Evolutionary conservation across 1,140 invertebrate genomes (phyloP), one percentile per base, ranked within the genome.

Genomic region (Drosophila erecta): DNA sequence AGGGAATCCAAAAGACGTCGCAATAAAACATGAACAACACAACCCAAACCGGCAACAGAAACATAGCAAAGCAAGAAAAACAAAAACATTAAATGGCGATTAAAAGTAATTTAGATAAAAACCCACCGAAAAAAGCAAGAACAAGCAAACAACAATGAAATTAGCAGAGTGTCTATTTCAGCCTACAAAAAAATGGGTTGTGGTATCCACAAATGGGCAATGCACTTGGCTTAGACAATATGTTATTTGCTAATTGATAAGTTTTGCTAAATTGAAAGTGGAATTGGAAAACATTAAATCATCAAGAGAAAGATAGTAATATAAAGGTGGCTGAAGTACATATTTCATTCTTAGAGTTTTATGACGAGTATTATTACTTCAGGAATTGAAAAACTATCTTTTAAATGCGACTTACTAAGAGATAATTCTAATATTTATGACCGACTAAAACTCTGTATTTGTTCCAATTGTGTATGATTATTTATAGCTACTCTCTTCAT

Each of bases 31-130:
- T 55, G 59, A 73, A 61, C 62, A 69, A 66, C 38, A 66, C 30
- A 46, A 70, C 70, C 38, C 8, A 61, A 73, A 38, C 51, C 30
- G 49, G 35, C 27, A 27, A 43, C 15, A 50, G 14, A 7, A 40
- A 57, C 17, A 24, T 24, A 14, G 7, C 37, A 58, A 77, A 85
- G 65, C 81, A 86, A 87, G 74, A 76, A 86, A 86, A 89, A 87
- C 83, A 87, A 87, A 89, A 87, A 87, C 84, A 87, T 87, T 89
- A 87, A 87, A 89, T 87, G 83, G 79, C 79, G 83, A 87, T 87
- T 87, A 89, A 87, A 87, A 89, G 83, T 87, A 87, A 87, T 87
- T 87, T 87, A 87, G 83, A 87, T 87, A 87, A 87, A 87, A 89
- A 89, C 67, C 50, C 53, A 73, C 51, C 50, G 27, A 77, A 77